Base-by-base conservation (phyloP, 2,888 invertebrate species). In the Tachina fera region DNA sequence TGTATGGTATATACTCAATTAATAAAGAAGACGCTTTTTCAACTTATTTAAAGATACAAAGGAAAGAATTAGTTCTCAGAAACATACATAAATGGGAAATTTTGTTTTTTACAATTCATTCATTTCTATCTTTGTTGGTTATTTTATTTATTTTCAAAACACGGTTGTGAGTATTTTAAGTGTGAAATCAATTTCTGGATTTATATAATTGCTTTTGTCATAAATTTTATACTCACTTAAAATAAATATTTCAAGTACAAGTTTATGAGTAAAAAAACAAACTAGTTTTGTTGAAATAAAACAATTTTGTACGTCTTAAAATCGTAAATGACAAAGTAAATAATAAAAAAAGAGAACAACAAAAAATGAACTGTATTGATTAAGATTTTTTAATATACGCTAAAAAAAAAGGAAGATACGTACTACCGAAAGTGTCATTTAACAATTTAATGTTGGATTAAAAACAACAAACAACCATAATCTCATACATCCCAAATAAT, bases 61-160 rank as follows among this genome's bases (percentile, higher is more conserved):
- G n/a, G 22, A 16, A 31, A 31, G 0, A 31, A 31, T 31, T 31
- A 45, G 31, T 72, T 72, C 72, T 72, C n/a, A 60, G 58, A 58
- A 71, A 72, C 9, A 16, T 39, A 72, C 9, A 16, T 39, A 47
- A 47, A 61, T 14, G 16, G 39, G 60, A 16, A 61, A 6, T 61
- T 72, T 71, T 56, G 4, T 22, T 51, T 60, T 49, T 39, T 47
- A 19, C 14, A 6, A 41, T 19, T 58, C 3, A 31, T 49, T 74
- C 22, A 31, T 10, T 31, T 45, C 60, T 31, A 43, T 47, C 41
- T 71, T 22, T 11, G 6, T n/a, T 53, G 11, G 14, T 45, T 41
- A 45, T 58, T 60, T 51, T 63, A 1, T 49, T 47, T 49, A 47
- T 5, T 22, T 47, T 51, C 16, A 41, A 16, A 61, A 9, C 39